Evolutionary conservation across 2,797 vertebrate genomes (phyloP), one percentile per base, ranked within the genome.

Genomic region (Huso huso): DNA sequence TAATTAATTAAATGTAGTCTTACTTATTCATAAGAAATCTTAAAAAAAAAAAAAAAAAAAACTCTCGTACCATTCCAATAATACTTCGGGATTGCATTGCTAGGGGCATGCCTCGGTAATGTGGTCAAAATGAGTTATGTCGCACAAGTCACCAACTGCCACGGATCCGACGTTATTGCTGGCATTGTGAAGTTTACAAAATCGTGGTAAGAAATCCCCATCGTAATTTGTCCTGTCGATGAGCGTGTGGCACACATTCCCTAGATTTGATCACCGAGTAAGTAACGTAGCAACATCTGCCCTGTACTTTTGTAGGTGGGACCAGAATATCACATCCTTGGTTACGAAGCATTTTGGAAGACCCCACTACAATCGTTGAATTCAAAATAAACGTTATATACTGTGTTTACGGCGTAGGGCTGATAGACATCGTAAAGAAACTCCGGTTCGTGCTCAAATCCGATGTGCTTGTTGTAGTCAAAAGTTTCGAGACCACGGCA

Each of bases 161-260:
- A 37, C 23, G 2, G 23, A 37, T 37, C 23, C 23, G 74, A 18
- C 48, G 12, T 23, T 62, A 49, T 15, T 61, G 13, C 49, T 7
- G 5, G 51, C 2, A 61, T 58, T 72, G 1, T 11, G 73, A 98
- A 97, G 6, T 51, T 75, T 64, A 7, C 76, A 71, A 73, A 98
- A 98, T 6, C 94, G 93, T 0, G 96, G 95, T 59, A 99, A 2
- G 73, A 98, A 97, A 5, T 58, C 52, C 0, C 93, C 94, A 0
- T 1, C n/a, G 67, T 94, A 95, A 6, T 51, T 70, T 0, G 83
- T 80, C 73, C 84, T 86, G 69, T 97, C 93, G 49, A 99, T 70
- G 1, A 99, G 81, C 0, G 96, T 98, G 79, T 98, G 93, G 66
- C 90, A 90, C 59, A 99, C 72, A 12, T 96, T 95, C 2, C 95